Base-by-base conservation (phyloP, 1,140 invertebrate genomes). In the Ditylenchus dipsaci region DNA sequence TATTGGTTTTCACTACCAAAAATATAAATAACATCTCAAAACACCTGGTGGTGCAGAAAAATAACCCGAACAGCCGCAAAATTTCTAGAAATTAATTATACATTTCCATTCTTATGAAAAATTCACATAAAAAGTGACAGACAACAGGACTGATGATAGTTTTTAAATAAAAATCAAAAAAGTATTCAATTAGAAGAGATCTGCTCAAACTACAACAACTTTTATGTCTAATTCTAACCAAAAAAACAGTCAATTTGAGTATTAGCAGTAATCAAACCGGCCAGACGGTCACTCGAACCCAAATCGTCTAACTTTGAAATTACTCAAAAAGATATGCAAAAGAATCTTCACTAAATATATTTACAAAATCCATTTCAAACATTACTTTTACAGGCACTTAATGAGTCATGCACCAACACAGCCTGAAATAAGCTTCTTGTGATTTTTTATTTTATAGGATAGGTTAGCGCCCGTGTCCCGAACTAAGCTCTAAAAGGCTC, bases 331-430 rank as follows among this genome's bases (percentile, higher is more conserved):
- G 33, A 27, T 17, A 33, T 59, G 27, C n/a, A 59, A 56, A 56
- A 23, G 26, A 56, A 59, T 29, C 27, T 33, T n/a, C 23, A n/a
- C 33, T 27, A 27, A 59, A 59, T 19, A 21, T 17, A 29, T 29
- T 27, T 53, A 53, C 23, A 26, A 3, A 53, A 53, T 53, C 3
- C 23, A 7, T 17, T 21, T 53, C 49, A 67, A 23, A 67, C 65
- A 9, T 27, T 67, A 67, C 65, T 67, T 45, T 67, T 67, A 21
- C 65, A 67, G 8, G 53, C 57, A 21, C 26, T 67, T 13, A 67
- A 43, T 21, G 33, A 56, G 27, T 67, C 65, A 49, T 67, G 65
- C 61, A 67, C 53, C 30, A 21, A 19, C 7, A 67, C 65, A 38
- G 65, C 65, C 23, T 65, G 43, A 26, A 49, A 53, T 19, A 65